These are phyloP conservation scores for Gulo gulo DNA, from an alignment of 2,113 vertebrate genomes.

Conservation along the genomic window DNA sequence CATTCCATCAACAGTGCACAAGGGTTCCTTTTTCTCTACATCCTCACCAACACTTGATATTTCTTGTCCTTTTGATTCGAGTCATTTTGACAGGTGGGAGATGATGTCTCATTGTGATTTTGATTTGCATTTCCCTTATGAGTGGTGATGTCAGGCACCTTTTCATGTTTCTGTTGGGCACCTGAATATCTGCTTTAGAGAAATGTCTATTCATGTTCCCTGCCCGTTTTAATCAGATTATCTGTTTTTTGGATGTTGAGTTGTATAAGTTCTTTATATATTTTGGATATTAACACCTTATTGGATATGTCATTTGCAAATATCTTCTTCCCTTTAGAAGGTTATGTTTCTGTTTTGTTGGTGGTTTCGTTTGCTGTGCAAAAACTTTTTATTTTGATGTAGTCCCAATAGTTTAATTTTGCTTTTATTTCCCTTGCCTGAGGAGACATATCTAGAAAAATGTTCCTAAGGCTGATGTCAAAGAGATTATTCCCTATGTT, in stretches of 20 bases:
- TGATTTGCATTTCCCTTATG: background rate
- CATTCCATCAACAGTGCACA: background rate
- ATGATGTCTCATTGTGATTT: background rate
- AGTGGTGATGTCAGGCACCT: background rate
- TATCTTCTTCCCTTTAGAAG: background rate
- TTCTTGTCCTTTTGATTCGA: background rate
- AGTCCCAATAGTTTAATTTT: background rate
- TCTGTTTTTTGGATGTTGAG: background rate
- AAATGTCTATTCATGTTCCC: background rate
- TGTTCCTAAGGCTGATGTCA: background rate
- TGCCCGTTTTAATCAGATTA: background rate
- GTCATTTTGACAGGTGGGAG: background rate
- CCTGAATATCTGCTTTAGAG: background rate
- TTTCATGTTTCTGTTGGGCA: background rate
- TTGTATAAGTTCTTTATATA: background rate
- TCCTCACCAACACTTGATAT: background rate
- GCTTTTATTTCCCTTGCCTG: background rate
- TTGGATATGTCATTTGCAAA: background rate
- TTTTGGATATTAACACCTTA: background rate
- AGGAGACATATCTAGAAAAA: background rate
- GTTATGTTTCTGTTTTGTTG: background rate
- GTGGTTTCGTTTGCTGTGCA: background rate
- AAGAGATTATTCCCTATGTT: background rate
- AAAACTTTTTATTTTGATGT: background rate
- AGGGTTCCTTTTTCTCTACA: background rate